Evolutionary conservation across 2,888 invertebrate species (phyloP).

Genomic region (Brachypalpus laphriformis): DNA sequence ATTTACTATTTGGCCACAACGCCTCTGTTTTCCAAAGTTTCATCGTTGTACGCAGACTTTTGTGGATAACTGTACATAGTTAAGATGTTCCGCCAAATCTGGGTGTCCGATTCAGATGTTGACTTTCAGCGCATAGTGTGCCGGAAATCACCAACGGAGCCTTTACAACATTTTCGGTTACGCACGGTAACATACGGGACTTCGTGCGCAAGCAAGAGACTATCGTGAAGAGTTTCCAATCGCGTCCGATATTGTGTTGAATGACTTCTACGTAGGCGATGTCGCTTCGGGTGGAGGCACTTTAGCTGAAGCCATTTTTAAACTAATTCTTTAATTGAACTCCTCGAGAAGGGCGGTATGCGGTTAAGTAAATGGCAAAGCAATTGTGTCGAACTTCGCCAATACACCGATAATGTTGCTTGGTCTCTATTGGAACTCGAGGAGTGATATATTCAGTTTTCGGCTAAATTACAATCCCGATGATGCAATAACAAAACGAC

Average conservation of each 20-base stretch:
- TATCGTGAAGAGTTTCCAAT: constrained; percentile 57
- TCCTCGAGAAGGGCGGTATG: constrained; percentile 51
- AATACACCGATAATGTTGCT: constrained; percentile 45
- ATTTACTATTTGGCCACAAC: no score
- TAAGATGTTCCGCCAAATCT: constrained; percentile 68
- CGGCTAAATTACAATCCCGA: not conserved
- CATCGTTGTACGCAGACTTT: no score
- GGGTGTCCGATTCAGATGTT: constrained; percentile 6
- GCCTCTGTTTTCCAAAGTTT: no score
- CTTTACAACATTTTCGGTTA: constrained; percentile 10
- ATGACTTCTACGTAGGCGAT: constrained; percentile 34
- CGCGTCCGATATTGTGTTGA: constrained; percentile 32
- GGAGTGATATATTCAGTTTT: not conserved
- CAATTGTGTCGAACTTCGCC: constrained; percentile 20
- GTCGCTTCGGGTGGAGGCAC: constrained; percentile 51
- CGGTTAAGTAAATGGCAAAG: constrained; percentile 21
- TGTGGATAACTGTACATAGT: no score
- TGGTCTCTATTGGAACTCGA: not conserved
- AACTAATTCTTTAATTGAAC: constrained; percentile 18
- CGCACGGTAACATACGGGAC: constrained; percentile 35
- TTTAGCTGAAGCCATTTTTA: constrained; percentile 16
- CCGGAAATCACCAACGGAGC: constrained; percentile 6
- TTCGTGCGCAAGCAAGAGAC: constrained; percentile 51
- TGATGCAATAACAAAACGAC: not conserved
- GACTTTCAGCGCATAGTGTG: constrained; percentile 47